Conservation (phyloP, 2,113 vertebrate species). For the Ceratotherium simum region DNA sequence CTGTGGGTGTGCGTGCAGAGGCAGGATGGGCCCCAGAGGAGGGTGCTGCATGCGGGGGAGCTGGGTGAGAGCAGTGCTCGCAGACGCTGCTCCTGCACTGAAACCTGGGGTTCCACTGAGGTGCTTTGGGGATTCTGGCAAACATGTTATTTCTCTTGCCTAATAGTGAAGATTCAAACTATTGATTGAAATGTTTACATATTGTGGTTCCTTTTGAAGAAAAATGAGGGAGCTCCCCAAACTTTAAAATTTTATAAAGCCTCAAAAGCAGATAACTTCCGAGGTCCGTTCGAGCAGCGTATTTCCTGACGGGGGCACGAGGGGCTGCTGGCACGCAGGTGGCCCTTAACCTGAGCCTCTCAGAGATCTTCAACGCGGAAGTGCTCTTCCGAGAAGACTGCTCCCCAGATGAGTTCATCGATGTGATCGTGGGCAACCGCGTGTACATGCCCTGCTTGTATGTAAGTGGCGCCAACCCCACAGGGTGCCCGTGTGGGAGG, state of each 20-base stretch:
- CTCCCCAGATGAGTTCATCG: slow-evolving; percentile 97
- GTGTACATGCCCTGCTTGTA: slow-evolving; percentile 99
- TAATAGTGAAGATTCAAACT: neutral
- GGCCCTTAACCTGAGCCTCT: slow-evolving; percentile 87
- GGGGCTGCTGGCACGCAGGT: neutral
- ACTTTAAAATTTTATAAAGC: neutral
- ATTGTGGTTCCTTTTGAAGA: neutral
- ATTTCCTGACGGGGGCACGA: accelerated
- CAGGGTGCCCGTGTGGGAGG: accelerated
- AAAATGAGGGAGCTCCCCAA: neutral
- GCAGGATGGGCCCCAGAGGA: neutral
- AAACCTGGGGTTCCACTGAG: neutral
- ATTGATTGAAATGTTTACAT: neutral
- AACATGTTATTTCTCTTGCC: neutral
- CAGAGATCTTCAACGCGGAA: slow-evolving; percentile 99
- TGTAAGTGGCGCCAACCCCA: slow-evolving; percentile 85
- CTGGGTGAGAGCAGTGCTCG: no score
- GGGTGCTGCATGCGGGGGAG: accelerated
- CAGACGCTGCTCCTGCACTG: neutral
- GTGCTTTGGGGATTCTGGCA: neutral
- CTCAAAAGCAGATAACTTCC: neutral
- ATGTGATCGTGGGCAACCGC: slow-evolving; percentile 98
- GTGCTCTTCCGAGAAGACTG: slow-evolving; percentile 98
- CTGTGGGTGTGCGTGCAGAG: neutral
- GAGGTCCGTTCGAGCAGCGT: neutral